Conservation (phyloP, 2,113 vertebrate species). For the Hydrochoerus hydrochaeris region DNA sequence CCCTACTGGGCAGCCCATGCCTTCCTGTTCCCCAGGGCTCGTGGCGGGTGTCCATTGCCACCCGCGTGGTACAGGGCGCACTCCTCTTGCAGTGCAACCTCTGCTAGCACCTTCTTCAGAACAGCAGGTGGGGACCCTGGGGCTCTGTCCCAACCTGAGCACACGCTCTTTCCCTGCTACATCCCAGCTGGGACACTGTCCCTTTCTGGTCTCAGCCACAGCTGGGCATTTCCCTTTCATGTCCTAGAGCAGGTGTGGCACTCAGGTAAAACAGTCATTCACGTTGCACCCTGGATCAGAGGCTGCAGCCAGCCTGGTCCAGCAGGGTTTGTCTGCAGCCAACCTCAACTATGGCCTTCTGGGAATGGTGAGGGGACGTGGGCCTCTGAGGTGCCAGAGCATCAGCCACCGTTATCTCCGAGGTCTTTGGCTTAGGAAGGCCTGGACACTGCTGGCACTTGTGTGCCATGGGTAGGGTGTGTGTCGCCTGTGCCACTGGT, state of each 20-base stretch:
- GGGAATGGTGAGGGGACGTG: fast-evolving
- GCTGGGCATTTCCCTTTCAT: neutral
- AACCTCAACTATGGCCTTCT: too few species aligned
- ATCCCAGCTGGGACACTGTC: fast-evolving
- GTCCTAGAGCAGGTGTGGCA: neutral
- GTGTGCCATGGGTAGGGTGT: fast-evolving
- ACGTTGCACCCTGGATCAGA: neutral
- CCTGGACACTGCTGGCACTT: neutral
- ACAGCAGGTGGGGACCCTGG: neutral
- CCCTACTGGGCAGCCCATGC: neutral
- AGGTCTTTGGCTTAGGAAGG: neutral
- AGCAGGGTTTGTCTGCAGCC: neutral
- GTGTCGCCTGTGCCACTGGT: fast-evolving
- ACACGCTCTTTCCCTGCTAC: neutral
- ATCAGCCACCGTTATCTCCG: neutral
- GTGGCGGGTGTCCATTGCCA: too few species aligned
- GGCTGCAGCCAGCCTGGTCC: neutral
- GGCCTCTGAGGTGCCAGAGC: neutral
- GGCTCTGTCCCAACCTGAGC: neutral
- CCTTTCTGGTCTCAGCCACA: neutral
- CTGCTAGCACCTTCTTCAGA: too few species aligned
- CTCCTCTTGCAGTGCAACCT: neutral
- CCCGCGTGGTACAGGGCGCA: neutral
- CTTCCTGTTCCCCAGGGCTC: neutral
- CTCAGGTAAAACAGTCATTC: neutral